phyloP scores from a whole-genome alignment of 2,888 invertebrate genomes.

The Philereme transversata region DNA sequence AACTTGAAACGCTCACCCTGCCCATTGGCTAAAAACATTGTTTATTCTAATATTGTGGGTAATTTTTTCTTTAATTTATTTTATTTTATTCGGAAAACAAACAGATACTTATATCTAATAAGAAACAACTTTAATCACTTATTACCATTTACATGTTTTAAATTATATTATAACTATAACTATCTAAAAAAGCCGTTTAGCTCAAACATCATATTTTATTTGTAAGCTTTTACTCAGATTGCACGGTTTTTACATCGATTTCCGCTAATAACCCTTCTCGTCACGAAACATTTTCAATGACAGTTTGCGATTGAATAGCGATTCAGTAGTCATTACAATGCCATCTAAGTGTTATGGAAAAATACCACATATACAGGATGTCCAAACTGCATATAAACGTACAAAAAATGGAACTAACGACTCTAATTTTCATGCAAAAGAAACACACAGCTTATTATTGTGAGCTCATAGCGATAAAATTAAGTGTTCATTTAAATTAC shows the following conservation, averaged over 20 bases:
- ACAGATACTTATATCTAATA: too few relatives aligned
- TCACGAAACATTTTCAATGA: conserved; percentile 54
- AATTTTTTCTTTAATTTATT: too few relatives aligned
- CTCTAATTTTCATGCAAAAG: neutral
- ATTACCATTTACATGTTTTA: too few relatives aligned
- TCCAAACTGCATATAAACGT: neutral
- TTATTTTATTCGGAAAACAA: too few relatives aligned
- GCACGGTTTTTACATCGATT: conserved; percentile 40
- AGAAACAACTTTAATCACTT: too few relatives aligned
- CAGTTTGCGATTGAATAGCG: conserved; percentile 24
- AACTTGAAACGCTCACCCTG: too few relatives aligned
- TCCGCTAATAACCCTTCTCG: conserved; percentile 53
- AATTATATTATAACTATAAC: too few relatives aligned
- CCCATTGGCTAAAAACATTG: too few relatives aligned
- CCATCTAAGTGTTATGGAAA: conserved; percentile 7
- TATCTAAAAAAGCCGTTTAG: neutral
- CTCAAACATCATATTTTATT: conserved; percentile 41
- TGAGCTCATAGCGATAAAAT: neutral
- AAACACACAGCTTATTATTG: conserved; percentile 1
- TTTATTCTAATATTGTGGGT: too few relatives aligned
- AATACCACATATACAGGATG: conserved; percentile 1
- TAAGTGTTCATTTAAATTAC: neutral
- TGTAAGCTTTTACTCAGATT: conserved; percentile 37
- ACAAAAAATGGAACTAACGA: conserved; percentile 13
- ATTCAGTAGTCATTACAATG: conserved; percentile 11